Conservation (phyloP, 2,888 invertebrate species). For the Stomorhina lunata region DNA sequence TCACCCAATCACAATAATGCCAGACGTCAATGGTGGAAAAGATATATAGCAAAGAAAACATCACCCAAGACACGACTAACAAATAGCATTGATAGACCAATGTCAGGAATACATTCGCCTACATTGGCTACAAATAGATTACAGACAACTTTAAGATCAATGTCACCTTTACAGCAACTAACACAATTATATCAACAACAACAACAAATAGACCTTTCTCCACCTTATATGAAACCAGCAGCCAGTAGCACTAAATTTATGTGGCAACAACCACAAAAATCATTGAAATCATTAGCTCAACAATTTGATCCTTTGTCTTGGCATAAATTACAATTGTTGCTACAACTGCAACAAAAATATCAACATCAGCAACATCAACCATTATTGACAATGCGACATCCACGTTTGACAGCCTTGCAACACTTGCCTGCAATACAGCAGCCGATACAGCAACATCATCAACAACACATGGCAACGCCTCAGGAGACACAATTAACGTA, state of each 20-base stretch:
- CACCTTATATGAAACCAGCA: slow-evolving; percentile 19
- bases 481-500: slow-evolving; percentile 72
- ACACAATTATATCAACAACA: slow-evolving; percentile 47
- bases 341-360: slow-evolving; percentile 35
- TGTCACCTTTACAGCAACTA: slow-evolving; percentile 70
- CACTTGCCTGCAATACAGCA: slow-evolving; percentile 53
- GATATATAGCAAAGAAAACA: slow-evolving; percentile 30
- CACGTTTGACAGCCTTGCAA: slow-evolving; percentile 58
- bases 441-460: slow-evolving; percentile 32
- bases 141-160: slow-evolving; percentile 74
- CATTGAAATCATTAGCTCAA: slow-evolving; percentile 60
- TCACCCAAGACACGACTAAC: slow-evolving; percentile 13
- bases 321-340: slow-evolving; percentile 66
- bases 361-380: slow-evolving; percentile 24
- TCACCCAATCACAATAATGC: slow-evolving; percentile 36
- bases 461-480: slow-evolving; percentile 55
- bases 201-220: slow-evolving; percentile 41
- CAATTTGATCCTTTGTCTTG: slow-evolving; percentile 67
- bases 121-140: slow-evolving; percentile 73
- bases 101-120: slow-evolving; percentile 54
- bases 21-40: slow-evolving; percentile 58
- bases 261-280: slow-evolving; percentile 52
- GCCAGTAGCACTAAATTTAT: slow-evolving; percentile 62
- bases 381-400: slow-evolving; percentile 62
- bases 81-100: slow-evolving; percentile 30